Base-by-base conservation (phyloP, 2,113 vertebrate species). In the Neolamprologus hecqui region DNA sequence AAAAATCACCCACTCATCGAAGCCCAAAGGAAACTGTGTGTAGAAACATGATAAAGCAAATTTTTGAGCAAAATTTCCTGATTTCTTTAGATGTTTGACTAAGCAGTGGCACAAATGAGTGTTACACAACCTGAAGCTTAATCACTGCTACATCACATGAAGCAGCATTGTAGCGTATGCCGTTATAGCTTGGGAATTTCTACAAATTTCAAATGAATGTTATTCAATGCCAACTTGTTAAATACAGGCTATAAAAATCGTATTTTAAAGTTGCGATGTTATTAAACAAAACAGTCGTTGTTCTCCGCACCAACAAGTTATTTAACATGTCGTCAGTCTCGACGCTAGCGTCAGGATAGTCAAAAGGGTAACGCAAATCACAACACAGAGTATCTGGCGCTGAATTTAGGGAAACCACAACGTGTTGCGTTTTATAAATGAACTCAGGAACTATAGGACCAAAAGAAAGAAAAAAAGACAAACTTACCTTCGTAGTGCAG, bases 401-500 rank as follows among this genome's bases (percentile, higher is more conserved):
- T 77, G 45, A 5, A 51, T 47, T 51, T 9, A 49, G 9, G 3
- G 26, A n/a, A 49, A 77, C 9, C 26, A 28, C 70, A 49, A 49
- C 6, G 15, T 77, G 15, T 77, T 33, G 9, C 15, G 42, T 4
- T 75, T 49, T 47, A 49, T 14, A 86, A 17, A n/a, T 26, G 1
- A 4, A 12, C 55, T 77, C 6, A 53, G 9, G 45, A 81, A 83
- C 51, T 7, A n/a, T 9, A 4, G 31, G 17, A 85, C 7, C 7
- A 63, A 81, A 35, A 23, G 68, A 21, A 55, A 26, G 26, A 26
- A 21, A 55, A 21, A 35, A 57, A 14, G 3, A n/a, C 13, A 58
- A 82, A 83, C 81, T 81, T 19, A 96, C 96, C 96, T 96, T 98
- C 98, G 13, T 97, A 99, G 96, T 98, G 97, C 88, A 99, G 97